Base-by-base conservation (phyloP, 2,797 vertebrate genomes). In the Darevskia nairensis region DNA sequence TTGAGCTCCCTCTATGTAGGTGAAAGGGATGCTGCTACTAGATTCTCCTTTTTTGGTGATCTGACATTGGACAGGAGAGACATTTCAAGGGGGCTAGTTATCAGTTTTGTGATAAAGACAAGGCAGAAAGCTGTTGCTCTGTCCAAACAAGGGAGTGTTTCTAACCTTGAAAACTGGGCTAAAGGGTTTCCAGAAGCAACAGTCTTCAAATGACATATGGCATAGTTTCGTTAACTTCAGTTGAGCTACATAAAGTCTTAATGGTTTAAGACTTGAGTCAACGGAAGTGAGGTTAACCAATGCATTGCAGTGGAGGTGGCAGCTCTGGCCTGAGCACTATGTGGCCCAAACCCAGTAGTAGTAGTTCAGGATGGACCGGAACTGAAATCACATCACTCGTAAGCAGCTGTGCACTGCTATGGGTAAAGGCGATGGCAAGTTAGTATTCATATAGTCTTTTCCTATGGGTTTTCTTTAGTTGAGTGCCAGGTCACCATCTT, bases 131-230 rank as follows among this genome's bases (percentile, higher is more conserved):
- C 8, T 21, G 32, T 55, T 76, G 79, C 3, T 68, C 19, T 77
- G 32, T 69, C 71, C 27, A 86, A 82, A 82, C 84, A 89, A 89
- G 41, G 17, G 15, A 35, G 78, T 3, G 29, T 29, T 84, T 88
- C 66, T 76, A 44, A 82, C 32, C 69, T 89, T 89, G 77, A 39
- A 27, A 55, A 89, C 61, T 86, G 35, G 29, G 71, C 84, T 82
- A 86, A 86, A 89, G 55, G 81, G 84, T 69, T 86, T 86, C 46
- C 25, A n/a, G 61, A 75, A 41, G 32, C 78, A 39, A 55, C 66
- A 46, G 64, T 10, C 8, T 69, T 76, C 80, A 87, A 75, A 82
- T 82, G 69, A 82, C 9, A 5, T 69, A 69, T 86, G 15, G 21
- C 29, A 25, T 44, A 2, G 41, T 71, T 25, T 11, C n/a, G 46